Conservation (phyloP, 1,140 invertebrate genomes). For the Zaprionus ghesquierei region DNA sequence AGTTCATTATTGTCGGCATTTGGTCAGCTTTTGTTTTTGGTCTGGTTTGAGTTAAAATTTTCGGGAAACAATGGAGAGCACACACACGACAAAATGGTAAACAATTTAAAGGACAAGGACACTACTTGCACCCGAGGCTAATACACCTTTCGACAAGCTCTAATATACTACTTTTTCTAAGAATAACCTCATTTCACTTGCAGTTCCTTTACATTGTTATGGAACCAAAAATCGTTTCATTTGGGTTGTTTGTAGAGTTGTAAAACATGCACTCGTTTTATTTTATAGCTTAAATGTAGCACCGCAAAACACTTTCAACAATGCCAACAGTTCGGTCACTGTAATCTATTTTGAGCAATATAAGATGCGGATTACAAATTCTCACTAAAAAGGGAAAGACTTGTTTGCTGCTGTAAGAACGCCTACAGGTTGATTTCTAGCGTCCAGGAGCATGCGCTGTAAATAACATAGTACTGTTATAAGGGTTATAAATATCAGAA, state of each 20-base stretch:
- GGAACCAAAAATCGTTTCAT: not conserved
- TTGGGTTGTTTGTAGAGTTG: not conserved
- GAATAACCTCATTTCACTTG: not conserved
- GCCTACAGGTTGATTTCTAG: not conserved
- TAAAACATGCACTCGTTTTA: not conserved
- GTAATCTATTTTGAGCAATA: too few species aligned
- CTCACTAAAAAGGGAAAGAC: not conserved
- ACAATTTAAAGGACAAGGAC: not conserved
- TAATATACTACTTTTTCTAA: not conserved
- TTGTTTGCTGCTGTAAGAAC: not conserved
- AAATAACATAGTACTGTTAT: slow-evolving; percentile 43
- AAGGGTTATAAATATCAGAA: slow-evolving; percentile 24
- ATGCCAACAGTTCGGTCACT: too few species aligned
- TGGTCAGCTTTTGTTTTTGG: not conserved
- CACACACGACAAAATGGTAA: not conserved
- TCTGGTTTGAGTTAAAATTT: not conserved
- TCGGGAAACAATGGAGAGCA: not conserved
- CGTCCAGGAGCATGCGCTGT: slow-evolving; percentile 6
- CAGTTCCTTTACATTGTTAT: not conserved
- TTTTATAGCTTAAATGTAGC: not conserved
- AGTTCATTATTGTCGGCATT: not conserved
- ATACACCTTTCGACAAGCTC: not conserved
- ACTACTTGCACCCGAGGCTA: not conserved
- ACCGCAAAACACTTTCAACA: too few species aligned
- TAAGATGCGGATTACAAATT: too few species aligned